Base-by-base conservation (phyloP, 2,113 vertebrate genomes). In the Amazona guildingii region DNA sequence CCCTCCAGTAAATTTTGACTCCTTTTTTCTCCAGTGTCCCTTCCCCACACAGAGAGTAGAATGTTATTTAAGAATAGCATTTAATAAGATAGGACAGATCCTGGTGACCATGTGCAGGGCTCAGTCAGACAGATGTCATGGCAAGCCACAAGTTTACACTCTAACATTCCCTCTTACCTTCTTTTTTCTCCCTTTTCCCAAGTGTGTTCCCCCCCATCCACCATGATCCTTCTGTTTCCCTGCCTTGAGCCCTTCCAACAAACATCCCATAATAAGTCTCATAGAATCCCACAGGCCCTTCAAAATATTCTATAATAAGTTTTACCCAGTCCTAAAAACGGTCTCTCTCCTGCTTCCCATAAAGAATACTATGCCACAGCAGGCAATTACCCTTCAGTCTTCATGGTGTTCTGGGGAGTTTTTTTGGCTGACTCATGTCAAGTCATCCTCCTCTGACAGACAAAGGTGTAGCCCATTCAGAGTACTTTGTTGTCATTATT, bases 141-240 rank as follows among this genome's bases (percentile, higher is more conserved):
- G 17, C 12, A 86, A 92, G 28, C 48, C 16, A 43, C 14, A 49
- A 31, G 7, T 48, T 83, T 68, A 73, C 0, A 0, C 12, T 82
- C 35, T 61, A 14, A 15, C 13, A 9, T 63, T 59, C 11, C 18
- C 7, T 88, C 54, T 76, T 85, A 19, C 7, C 5, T 3, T 6
- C 11, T 76, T 91, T 88, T 11, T 31, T 66, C 37, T 80, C 11
- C 17, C 2, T 63, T 90, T 83, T 70, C 31, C 24, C 11, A 14
- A 0, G 4, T 3, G 1, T 57, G 13, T 67, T 78, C 5, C 29
- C 20, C 18, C 4, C 24, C 61, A 0, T 66, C 24, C 35, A 57
- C 23, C 17, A 28, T 1, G 1, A 68, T 62, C 16, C 6, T 59
- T 91, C 25, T 13, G 7, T 85, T 87, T 91, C 18, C 12, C 27